These are phyloP conservation scores for Melanargia galathea DNA, from an alignment of 2,888 invertebrate genomes.

Conservation along the genomic window DNA sequence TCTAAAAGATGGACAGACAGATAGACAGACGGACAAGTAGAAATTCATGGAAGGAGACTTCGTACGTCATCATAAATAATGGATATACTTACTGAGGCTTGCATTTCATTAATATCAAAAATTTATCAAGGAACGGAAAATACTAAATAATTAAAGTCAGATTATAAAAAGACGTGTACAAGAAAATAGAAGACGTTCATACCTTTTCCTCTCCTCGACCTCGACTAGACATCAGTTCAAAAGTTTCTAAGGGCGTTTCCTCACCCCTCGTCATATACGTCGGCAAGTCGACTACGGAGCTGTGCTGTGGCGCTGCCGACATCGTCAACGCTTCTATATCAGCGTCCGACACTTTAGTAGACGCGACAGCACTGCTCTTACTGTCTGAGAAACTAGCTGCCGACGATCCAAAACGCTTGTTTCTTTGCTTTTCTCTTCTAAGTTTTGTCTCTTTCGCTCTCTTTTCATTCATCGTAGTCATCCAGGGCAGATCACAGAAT, in stretches of 20 bases:
- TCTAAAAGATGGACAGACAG: no score
- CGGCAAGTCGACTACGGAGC: slow-evolving; percentile 92
- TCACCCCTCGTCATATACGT: slow-evolving; percentile 91
- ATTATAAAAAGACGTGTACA: no score
- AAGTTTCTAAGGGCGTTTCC: slow-evolving; percentile 88
- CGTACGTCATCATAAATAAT: no score
- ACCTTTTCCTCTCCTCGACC: slow-evolving; percentile 88
- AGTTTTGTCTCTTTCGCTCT: slow-evolving; percentile 84
- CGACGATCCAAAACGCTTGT: slow-evolving; percentile 83
- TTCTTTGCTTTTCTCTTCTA: slow-evolving; percentile 81
- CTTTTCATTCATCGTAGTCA: slow-evolving; percentile 82
- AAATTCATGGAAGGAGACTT: no score
- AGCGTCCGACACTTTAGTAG: slow-evolving; percentile 67
- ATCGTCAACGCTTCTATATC: slow-evolving; percentile 68
- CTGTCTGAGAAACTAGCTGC: slow-evolving; percentile 87
- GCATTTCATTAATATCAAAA: no score
- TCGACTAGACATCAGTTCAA: slow-evolving; percentile 86
- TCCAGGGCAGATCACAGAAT: slow-evolving; percentile 87
- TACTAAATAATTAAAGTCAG: no score
- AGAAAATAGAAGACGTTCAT: slow-evolving; percentile 38
- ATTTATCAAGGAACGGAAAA: no score
- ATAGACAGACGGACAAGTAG: no score
- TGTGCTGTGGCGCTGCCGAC: slow-evolving; percentile 81
- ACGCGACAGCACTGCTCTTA: slow-evolving; percentile 85
- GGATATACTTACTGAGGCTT: no score